Percentiles rank a stretch among this genome's conserved stretches.
Conservation (phyloP, 2,797 vertebrate genomes). For the Myotis pilosus region DNA sequence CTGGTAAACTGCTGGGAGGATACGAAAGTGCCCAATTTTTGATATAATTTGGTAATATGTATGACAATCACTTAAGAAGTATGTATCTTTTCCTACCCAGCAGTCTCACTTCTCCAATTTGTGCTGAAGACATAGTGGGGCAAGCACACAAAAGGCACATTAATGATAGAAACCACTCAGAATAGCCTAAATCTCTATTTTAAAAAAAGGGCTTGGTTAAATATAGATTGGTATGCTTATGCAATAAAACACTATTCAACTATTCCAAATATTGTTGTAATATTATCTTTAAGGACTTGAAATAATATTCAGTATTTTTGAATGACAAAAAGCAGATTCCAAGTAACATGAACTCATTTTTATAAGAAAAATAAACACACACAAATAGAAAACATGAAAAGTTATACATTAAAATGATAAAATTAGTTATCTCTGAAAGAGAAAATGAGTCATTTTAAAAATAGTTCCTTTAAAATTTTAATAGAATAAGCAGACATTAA, state of each 20-base stretch:
- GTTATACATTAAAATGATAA: conserved; percentile 11
- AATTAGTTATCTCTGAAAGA: background rate
- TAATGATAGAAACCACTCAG: background rate
- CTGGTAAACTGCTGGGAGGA: background rate
- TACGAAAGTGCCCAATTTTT: background rate
- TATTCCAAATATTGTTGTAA: background rate
- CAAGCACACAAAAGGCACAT: background rate
- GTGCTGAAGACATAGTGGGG: background rate
- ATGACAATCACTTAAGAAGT: background rate
- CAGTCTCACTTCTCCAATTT: background rate
- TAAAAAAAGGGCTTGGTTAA: background rate
- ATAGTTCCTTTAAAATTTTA: background rate
- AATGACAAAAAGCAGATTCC: background rate
- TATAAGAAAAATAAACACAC: conserved; percentile 9
- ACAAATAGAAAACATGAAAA: conserved; percentile 4
- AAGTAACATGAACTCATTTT: conserved; percentile 1
- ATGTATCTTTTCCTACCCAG: background rate
- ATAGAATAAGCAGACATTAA: background rate
- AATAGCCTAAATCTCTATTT: background rate
- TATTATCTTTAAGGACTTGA: conserved; percentile 9
- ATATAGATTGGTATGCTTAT: background rate
- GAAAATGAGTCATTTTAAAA: background rate
- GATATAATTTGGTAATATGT: background rate
- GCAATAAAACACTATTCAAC: background rate
- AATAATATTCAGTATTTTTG: background rate